Evolutionary conservation across 2,888 invertebrate species (phyloP).

Genomic region (Eilema caniola): DNA sequence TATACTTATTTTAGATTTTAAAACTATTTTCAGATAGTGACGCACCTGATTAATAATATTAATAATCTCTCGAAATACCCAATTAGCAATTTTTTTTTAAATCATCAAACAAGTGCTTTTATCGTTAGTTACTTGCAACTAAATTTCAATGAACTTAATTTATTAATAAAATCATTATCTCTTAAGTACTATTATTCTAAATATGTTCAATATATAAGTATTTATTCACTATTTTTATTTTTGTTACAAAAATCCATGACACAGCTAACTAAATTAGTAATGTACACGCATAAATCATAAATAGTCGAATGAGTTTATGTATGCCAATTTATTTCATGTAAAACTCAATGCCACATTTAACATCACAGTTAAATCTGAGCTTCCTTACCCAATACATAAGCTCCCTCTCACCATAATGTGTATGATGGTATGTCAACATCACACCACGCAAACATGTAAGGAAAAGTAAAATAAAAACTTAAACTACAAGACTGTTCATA

Average conservation of each 20-base stretch:
- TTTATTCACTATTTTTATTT: neutral
- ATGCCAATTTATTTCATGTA: constrained; percentile 63
- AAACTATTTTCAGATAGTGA: neutral
- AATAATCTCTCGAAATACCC: neutral
- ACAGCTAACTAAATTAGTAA: constrained; percentile 24
- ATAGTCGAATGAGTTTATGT: constrained; percentile 62
- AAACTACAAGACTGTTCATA: constrained; percentile 32
- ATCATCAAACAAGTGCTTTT: neutral
- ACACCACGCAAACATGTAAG: constrained; percentile 57
- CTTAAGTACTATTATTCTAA: neutral
- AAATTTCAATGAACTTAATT: neutral
- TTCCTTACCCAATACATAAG: constrained; percentile 61
- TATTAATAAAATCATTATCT: neutral
- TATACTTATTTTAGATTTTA: neutral
- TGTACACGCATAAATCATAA: constrained; percentile 19
- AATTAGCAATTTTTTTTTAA: neutral
- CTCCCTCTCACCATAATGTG: constrained; percentile 68
- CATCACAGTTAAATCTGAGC: constrained; percentile 34
- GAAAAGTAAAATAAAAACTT: constrained; percentile 24
- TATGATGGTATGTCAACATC: constrained; percentile 65
- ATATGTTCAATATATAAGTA: neutral
- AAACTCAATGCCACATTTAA: constrained; percentile 57
- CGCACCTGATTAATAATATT: neutral
- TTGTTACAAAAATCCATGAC: constrained; percentile 29
- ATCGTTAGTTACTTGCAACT: neutral